These are phyloP conservation scores for pig (Sus scrofa) DNA, from an alignment of 2,113 vertebrate species.

Conservation along the genomic window DNA sequence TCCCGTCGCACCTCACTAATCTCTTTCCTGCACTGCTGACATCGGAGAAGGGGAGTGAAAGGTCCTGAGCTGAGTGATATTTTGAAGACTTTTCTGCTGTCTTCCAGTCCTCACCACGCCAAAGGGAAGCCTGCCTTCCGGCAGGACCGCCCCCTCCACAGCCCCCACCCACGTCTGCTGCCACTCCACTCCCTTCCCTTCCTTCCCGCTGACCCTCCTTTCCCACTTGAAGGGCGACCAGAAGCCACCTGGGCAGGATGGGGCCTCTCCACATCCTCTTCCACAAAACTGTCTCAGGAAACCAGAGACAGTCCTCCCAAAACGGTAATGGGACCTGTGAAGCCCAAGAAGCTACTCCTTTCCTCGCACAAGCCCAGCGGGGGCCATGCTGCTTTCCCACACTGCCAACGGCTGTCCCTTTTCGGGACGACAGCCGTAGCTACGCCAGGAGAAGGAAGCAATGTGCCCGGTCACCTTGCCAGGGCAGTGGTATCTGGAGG, in stretches of 20 bases:
- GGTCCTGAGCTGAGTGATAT: background rate
- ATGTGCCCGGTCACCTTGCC: too few species aligned
- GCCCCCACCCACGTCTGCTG: too few species aligned
- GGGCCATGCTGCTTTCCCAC: background rate
- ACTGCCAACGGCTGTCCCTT: background rate
- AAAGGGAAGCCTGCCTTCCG: background rate
- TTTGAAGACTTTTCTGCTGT: background rate
- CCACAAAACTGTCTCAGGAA: too few species aligned
- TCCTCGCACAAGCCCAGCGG: too few species aligned
- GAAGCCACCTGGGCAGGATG: background rate
- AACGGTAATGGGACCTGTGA: too few species aligned
- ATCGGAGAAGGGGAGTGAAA: too few species aligned
- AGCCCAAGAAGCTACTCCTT: too few species aligned
- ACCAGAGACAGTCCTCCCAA: too few species aligned
- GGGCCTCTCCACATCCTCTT: background rate
- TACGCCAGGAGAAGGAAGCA: background rate
- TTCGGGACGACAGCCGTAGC: background rate
- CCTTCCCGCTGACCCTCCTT: background rate
- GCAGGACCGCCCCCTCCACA: rapidly evolving
- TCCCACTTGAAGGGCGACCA: background rate
- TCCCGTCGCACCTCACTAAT: too few species aligned
- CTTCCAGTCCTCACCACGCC: background rate
- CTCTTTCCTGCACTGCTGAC: too few species aligned
- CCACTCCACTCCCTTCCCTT: background rate
- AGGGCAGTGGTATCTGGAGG: background rate